Evolutionary conservation across 2,797 vertebrate species (phyloP).

Genomic region (Carduelis carduelis): DNA sequence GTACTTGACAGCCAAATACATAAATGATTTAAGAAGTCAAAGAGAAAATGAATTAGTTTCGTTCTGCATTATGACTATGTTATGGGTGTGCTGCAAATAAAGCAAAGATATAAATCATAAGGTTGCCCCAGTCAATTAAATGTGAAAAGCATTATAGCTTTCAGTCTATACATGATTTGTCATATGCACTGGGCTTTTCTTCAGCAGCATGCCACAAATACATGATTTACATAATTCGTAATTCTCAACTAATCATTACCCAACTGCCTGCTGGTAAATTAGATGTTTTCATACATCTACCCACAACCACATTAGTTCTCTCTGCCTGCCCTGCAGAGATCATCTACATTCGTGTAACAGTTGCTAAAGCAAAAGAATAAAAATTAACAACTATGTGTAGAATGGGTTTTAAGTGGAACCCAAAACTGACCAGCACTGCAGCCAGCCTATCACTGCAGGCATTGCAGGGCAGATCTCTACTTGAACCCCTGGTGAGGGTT

Average conservation of each 20-base stretch:
- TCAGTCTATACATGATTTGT: constrained; percentile 11
- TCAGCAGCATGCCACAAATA: constrained; percentile 39
- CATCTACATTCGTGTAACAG: neutral
- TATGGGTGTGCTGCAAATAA: neutral
- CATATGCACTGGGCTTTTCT: constrained; percentile 24
- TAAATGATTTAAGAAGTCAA: constrained; percentile 55
- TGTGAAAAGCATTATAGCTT: constrained; percentile 43
- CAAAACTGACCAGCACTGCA: neutral
- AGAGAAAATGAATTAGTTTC: constrained; percentile 42
- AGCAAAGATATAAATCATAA: constrained; percentile 40
- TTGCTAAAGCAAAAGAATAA: constrained; percentile 28
- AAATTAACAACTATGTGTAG: neutral
- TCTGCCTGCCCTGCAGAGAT: constrained; percentile 18
- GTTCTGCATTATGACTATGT: constrained; percentile 15
- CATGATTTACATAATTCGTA: constrained; percentile 32
- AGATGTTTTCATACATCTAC: constrained; percentile 44
- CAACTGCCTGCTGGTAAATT: constrained; percentile 50
- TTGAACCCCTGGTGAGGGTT: neutral
- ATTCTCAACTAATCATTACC: constrained; percentile 56
- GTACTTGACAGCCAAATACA: constrained; percentile 30
- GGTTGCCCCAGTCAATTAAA: constrained; percentile 42
- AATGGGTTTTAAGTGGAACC: neutral
- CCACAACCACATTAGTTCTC: constrained; percentile 9
- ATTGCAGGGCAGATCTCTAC: neutral
- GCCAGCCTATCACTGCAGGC: neutral